Base-by-base conservation (phyloP, 1,140 invertebrate species). In the Triops cancriformis region DNA sequence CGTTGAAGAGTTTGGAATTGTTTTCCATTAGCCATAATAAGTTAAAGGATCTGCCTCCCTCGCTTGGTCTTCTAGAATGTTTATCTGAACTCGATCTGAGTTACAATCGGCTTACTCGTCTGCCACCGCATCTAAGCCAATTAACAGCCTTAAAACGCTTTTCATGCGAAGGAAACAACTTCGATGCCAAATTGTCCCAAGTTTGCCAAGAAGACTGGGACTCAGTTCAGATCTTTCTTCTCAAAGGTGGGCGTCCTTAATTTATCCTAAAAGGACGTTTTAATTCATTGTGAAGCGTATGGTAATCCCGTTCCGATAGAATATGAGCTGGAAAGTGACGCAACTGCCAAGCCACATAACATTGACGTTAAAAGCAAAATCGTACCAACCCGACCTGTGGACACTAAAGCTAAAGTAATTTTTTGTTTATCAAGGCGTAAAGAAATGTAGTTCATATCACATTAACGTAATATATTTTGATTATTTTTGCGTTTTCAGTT, bases 181-280 rank as follows among this genome's bases (percentile, higher is more conserved):
- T 64, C 6, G 51, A 64, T 64, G 51, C 18, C 18, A 64, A 64
- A 64, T 23, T 64, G 51, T 18, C 51, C 51, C 18, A 64, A 64
- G 51, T 64, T 64, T 64, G 51, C 51, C 51, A 64, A 64, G 51
- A 64, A 64, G 51, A 14, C 51, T 64, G 51, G 51, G 51, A 64
- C 14, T 14, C 51, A 12, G 18, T 64, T 23, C 51, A 64, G 23
- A 64, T 64, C n/a, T 3, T 64, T 23, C 51, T 64, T 18, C 51
- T 64, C 51, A 64, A 64, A 64, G 51, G 51, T 64, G 18, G 23
- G 7, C n/a, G 5, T n/a, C 51, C 14, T 3, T 64, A 64, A 64
- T n/a, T 64, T 64, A 7, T n/a, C 14, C 6, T 64, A 64, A 23
- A 64, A 64, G 51, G 31, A 37, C 51, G 4, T 2, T n/a, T 64